Evolutionary conservation across 1,140 invertebrate species (phyloP), one percentile per base, ranked within the genome.

Genomic region (Hermatobates lingyangjiaoensis): DNA sequence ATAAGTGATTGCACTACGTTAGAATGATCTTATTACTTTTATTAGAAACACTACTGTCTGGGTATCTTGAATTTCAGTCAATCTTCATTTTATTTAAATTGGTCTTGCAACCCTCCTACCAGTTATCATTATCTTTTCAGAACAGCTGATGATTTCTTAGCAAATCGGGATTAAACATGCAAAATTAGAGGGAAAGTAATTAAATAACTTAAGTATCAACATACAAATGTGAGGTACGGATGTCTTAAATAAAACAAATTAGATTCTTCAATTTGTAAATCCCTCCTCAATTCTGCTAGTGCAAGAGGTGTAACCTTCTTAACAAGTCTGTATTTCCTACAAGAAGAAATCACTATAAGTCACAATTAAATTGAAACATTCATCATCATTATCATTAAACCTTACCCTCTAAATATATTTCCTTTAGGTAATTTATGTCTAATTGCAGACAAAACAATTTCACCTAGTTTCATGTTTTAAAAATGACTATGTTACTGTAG

Each of bases 171-270:
- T 42, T 7, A 4, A 42, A 42, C 30, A 10, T 10, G 7, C 39
- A 42, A 5, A 5, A 7, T 7, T 7, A 34, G 10, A 34, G 30
- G 18, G 18, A 34, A 34, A 34, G 10, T 34, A 34, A 34, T 4
- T 24, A 5, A 46, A 46, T 46, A n/a, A 26, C 27, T 21, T 5
- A 12, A 10, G 14, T 48, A 30, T 4, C 25, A 42, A 48, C 26
- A 34, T 49, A 54, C 53, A 12, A 5, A 15, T 27, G 27, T 51
- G 20, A 54, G 44, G 38, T 48, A 54, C 15, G 53, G 53, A 47
- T 54, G 53, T 20, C 49, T 51, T 27, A 54, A 38, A 26, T 54
- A 54, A 54, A 54, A 51, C 53, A 54, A 42, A 39, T 54, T 54
- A 24, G 48, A 39, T 44, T 54, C 53, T 40, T 54, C 53, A 15